Percentiles rank a stretch among this genome's conserved stretches.
Conservation (phyloP, 2,888 invertebrate genomes). For the Steinernema carpocapsae region DNA sequence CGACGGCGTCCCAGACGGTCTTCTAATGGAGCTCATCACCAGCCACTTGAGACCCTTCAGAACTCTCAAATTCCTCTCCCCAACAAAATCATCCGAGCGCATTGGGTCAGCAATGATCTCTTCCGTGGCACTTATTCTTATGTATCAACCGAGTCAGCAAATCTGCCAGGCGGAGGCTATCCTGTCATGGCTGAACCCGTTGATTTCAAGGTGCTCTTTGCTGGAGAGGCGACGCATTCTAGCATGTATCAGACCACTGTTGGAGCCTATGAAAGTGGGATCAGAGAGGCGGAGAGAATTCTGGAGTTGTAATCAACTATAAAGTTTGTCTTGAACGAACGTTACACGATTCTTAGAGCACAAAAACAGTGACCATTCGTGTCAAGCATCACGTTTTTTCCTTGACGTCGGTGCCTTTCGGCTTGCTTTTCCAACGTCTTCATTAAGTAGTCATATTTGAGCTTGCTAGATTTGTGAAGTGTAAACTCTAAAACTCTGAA, state of each 20-base stretch:
- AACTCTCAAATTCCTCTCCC: slow-evolving; percentile 48
- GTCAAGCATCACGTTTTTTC: too few relatives aligned
- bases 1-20: slow-evolving; percentile 56
- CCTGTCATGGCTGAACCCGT: slow-evolving; percentile 53
- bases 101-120: slow-evolving; percentile 55
- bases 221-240: slow-evolving; percentile 64
- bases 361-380: too few relatives aligned
- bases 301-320: too few relatives aligned
- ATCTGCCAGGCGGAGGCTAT: slow-evolving; percentile 36
- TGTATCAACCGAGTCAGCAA: slow-evolving; percentile 46
- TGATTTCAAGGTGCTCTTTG: slow-evolving; percentile 56
- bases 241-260: slow-evolving; percentile 63
- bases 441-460: too few relatives aligned
- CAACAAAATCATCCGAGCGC: slow-evolving; percentile 46
- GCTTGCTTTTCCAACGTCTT: too few relatives aligned
- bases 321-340: too few relatives aligned
- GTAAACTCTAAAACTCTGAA: too few relatives aligned
- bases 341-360: too few relatives aligned
- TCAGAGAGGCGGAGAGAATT: slow-evolving; percentile 51
- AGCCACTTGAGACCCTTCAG: slow-evolving; percentile 53
- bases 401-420: too few relatives aligned
- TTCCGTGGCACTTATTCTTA: slow-evolving; percentile 62
- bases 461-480: too few relatives aligned
- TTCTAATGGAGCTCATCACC: slow-evolving; percentile 52
- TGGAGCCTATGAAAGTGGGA: slow-evolving; percentile 60